Base-by-base conservation (phyloP, 2,797 vertebrate genomes). In the Simalia tracyae region DNA sequence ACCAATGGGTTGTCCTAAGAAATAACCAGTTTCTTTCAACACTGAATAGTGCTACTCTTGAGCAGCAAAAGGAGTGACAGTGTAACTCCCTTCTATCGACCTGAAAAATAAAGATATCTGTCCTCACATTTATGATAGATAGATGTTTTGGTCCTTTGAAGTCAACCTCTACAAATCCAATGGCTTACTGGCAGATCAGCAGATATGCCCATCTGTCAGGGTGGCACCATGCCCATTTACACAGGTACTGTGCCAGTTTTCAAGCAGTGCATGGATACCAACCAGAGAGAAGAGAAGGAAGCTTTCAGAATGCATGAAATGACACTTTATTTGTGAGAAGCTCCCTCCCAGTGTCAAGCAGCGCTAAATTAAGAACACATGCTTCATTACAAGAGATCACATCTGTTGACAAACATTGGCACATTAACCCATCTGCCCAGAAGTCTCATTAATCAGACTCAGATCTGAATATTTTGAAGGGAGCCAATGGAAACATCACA, bases 151-250 rank as follows among this genome's bases (percentile, higher is more conserved):
- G 93, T 93, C 95, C 93, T 96, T 91, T 93, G 95, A 90, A 94
- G 91, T 95, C 93, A 88, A 93, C 93, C 94, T 97, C 97, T 95
- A 97, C 66, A 87, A 96, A 96, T 92, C 91, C 95, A 97, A 95
- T 95, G 94, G 94, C 94, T 97, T 96, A 94, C 96, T 97, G 96
- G 96, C 96, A 96, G 91, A 93, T 94, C 94, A 94, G 95, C 89
- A 93, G 92, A 96, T 95, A 92, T 92, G 89, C 92, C 97, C 98
- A 97, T 97, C 98, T 98, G 97, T 96, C 94, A 84, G 87, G 91
- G 93, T 97, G 97, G 97, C 97, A 94, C 5, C 2, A 2, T 93
- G 97, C 97, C 97, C 96, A 93, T 68, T 92, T 89, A 59, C 5
- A 95, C 89, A 97, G 95, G 96, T 97, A 94, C 87, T 57, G 28